Base-by-base conservation (phyloP, 2,113 vertebrate genomes). In the Thymallus thymallus region DNA sequence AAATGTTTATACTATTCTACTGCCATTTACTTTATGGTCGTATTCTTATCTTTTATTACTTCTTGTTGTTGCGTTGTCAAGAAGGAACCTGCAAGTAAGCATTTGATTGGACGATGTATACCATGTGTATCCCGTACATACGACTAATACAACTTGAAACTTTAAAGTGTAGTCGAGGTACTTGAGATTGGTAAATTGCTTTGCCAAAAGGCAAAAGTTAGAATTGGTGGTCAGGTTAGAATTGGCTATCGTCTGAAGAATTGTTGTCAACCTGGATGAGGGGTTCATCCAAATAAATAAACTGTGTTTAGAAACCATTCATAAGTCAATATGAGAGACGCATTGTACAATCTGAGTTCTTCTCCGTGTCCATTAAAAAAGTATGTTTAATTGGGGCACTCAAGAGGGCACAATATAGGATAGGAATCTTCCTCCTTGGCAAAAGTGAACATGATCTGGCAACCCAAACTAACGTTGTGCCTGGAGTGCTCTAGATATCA, bases 141-240 rank as follows among this genome's bases (percentile, higher is more conserved):
- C 9, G 2, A 41, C 35, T 10, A 41, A 41, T 41, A 41, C 1
- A 41, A 41, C 35, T 41, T 41, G 35, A 41, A 41, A 41, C 35
- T 41, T 41, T 2, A 41, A 41, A 69, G 41, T 68, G 69, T 68
- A 73, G 71, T 75, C 56, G 32, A 13, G 45, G 51, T 56, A 74
- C 55, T 69, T 79, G 24, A 55, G 48, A 29, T 32, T 79, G n/a
- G 45, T 45, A 26, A 32, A 10, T 48, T 29, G 51, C 74, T 55
- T 23, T 20, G 30, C n/a, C 20, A 22, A 23, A n/a, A 9, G 56
- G 6, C 56, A 1, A n/a, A 23, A 22, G 1, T n/a, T 60, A 60
- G 3, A 4, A 35, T 32, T 66, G 30, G 13, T 71, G 4, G 26
- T 56, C 13, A 56, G 2, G 24, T 61, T 71, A 23, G 29, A 23